These are phyloP conservation scores for Cynaeus angustus DNA, from an alignment of 2,888 invertebrate genomes.

Conservation along the genomic window DNA sequence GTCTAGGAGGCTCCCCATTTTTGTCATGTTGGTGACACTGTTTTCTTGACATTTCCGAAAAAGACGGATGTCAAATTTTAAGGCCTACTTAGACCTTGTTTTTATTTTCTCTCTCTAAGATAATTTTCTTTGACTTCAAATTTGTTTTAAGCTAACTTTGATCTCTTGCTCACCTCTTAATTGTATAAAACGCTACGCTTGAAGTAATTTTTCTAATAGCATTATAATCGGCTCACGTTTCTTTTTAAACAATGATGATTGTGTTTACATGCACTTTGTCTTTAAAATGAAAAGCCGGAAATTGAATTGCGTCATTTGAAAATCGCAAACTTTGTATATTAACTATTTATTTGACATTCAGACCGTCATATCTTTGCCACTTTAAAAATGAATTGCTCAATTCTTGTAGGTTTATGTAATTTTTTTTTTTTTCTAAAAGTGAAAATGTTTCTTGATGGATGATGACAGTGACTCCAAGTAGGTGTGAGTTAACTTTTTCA, in stretches of 20 bases:
- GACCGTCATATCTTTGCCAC: background rate
- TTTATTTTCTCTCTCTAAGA: too few species aligned
- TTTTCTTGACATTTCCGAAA: too few species aligned
- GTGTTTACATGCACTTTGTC: constrained; percentile 40
- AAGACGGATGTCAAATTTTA: background rate
- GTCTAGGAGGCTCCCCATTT: too few species aligned
- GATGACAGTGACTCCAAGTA: background rate
- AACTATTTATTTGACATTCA: background rate
- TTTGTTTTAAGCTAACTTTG: too few species aligned
- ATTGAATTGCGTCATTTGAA: constrained; percentile 23
- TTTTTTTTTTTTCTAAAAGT: background rate
- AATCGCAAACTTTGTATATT: constrained; percentile 12
- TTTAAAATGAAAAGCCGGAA: constrained; percentile 30
- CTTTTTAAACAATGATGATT: constrained; percentile 32
- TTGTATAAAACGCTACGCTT: constrained; percentile 11
- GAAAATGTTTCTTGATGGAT: background rate
- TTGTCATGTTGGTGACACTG: too few species aligned
- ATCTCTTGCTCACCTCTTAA: too few species aligned
- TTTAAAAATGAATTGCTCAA: background rate
- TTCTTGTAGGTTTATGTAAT: background rate
- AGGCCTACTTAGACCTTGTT: too few species aligned
- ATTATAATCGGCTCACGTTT: constrained; percentile 38
- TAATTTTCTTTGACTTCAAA: too few species aligned
- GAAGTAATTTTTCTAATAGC: constrained; percentile 30
- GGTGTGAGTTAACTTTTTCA: too few species aligned